Conservation (phyloP, 1,140 invertebrate species). For the Bombus picipes region DNA sequence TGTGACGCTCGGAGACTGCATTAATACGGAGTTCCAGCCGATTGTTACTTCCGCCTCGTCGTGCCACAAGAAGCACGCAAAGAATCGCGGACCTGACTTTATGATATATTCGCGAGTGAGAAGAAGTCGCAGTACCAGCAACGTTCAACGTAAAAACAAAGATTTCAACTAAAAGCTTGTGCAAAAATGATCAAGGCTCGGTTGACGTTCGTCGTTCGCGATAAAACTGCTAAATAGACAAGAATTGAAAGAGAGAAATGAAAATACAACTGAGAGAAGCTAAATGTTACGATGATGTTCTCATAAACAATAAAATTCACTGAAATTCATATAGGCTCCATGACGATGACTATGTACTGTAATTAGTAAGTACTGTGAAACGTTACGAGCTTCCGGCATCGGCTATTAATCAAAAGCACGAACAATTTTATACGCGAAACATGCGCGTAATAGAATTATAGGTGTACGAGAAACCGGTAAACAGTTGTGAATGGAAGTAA, state of each 20-base stretch:
- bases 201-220: too few relatives aligned
- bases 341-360: background rate
- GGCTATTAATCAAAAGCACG: background rate
- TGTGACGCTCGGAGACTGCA: constrained; percentile 45
- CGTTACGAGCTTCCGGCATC: background rate
- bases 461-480: background rate
- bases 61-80: constrained; percentile 33
- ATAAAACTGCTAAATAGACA: too few relatives aligned
- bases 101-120: background rate
- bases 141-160: too few relatives aligned
- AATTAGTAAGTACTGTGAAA: background rate
- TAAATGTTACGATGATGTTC: background rate
- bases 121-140: background rate
- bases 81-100: constrained; percentile 1
- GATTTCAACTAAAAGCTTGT: background rate
- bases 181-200: too few relatives aligned
- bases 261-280: background rate
- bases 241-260: background rate
- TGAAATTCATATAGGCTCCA: background rate
- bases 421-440: background rate
- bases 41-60: constrained; percentile 55
- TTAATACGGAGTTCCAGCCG: constrained; percentile 55
- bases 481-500: background rate
- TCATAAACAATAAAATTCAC: background rate
- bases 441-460: background rate